Evolutionary conservation across 2,113 vertebrate species (phyloP), one percentile per base, ranked within the genome.

Genomic region (Hippocampus guttulatus): DNA sequence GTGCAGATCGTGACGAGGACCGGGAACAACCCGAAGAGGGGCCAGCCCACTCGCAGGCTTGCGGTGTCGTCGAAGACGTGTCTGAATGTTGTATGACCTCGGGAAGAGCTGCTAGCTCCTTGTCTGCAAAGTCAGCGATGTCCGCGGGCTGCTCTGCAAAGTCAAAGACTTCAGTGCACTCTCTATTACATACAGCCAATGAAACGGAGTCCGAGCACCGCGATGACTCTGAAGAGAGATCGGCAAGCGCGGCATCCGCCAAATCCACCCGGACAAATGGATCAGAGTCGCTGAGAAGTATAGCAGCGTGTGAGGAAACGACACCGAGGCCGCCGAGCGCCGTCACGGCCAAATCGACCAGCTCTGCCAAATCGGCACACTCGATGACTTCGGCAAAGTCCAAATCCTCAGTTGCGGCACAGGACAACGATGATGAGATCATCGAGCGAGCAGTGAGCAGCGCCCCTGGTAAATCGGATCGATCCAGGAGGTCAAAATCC

Each of bases 281-380:
- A 14, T 82, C 81, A 71, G 15, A 68, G 66, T 88, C 64, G 64
- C 71, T 76, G 14, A 76, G 61, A 66, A 51, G 41, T 27, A 16
- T 55, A 30, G 38, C 40, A 8, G 11, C 51, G 14, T 72, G 61
- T 76, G 77, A 79, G 3, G 79, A 49, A 65, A 68, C 60, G 63
- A 55, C 2, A 76, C 30, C 73, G 51, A 85, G 86, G 82, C 65
- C 77, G 30, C 8, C 14, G 40, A 87, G 83, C 70, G 70, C 64
- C 14, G 4, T 80, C 55, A 88, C 89, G 71, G 69, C 33, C 45
- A 84, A 74, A 76, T 89, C 85, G 49, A 57, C 33, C n/a, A 72
- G 11, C 40, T 85, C 84, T 38, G 75, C 41, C 15, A 89, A 74
- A 74, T 80, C 83, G n/a, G 41, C 57, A 38, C 61, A 68, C 41